Evolutionary conservation across 2,888 invertebrate species (phyloP), one percentile per base, ranked within the genome.

Genomic region (Lepeophtheirus nordmannii): DNA sequence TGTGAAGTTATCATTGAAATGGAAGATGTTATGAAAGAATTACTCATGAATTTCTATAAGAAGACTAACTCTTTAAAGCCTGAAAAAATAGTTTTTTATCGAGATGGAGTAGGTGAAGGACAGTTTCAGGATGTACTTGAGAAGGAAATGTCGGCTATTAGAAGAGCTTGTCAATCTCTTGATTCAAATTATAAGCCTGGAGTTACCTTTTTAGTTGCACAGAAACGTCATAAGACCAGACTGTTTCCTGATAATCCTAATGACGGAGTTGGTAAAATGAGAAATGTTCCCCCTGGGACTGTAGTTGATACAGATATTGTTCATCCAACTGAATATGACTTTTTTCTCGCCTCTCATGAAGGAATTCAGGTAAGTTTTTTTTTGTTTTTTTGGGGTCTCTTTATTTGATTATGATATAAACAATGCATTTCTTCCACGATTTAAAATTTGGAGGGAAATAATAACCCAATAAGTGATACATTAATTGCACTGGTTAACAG

Each of bases 221-320:
- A 97, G 78, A 99, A 99, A 77, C 83, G 98, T 38, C 98, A 99
- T 81, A 98, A 99, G 79, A 99, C 98, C 57, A 82, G 96, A 73
- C 70, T 72, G 63, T 72, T 72, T 62, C 71, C 72, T 2, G 80
- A 58, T 73, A 80, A 63, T 80, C 80, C 72, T 78, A 78, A 70
- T 75, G 79, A 77, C 70, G 77, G 74, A 70, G 80, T 60, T 20
- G 20, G 97, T 67, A 94, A 94, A 77, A 93, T 93, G 69, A 97
- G 96, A 68, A 99, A 99, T 80, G 98, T 99, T 74, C 98, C 98
- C 41, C 97, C 98, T 30, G 98, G 99, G 67, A 99, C 99, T 67
- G 98, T 98, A 0, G 98, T 99, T 60, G 99, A 99, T 79, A 90
- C 96, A 69, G 97, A 97, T 72, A 99, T 99, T 75, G 97, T 97